phyloP scores from a whole-genome alignment of 2,113 vertebrate species.

The Cynopterus brachyotis region DNA sequence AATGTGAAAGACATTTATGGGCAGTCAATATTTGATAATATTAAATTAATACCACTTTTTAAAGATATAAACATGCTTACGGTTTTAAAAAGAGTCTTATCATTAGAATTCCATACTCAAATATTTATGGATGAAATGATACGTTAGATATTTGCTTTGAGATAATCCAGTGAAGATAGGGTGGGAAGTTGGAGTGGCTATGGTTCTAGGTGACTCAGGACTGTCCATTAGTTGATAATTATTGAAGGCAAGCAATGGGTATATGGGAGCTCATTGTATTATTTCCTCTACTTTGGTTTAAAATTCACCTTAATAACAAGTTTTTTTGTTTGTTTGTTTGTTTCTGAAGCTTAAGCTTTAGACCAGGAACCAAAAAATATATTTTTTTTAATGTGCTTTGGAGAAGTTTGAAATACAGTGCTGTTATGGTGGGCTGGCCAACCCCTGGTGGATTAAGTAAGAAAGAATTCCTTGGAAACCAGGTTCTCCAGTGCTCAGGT shows the following conservation, averaged over 20 bases:
- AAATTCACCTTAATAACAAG: neutral
- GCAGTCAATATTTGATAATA: neutral
- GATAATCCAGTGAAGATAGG: neutral
- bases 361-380: neutral
- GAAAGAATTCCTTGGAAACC: neutral
- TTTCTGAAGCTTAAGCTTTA: neutral
- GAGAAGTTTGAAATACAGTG: neutral
- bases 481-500: neutral
- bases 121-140: neutral
- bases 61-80: neutral
- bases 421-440: neutral
- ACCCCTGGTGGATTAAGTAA: neutral
- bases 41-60: neutral
- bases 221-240: neutral
- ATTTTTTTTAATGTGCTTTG: neutral
- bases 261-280: neutral
- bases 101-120: neutral
- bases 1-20: neutral
- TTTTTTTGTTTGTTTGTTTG: neutral
- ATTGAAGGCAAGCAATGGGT: neutral
- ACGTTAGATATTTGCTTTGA: neutral
- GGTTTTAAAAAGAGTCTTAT: neutral
- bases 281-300: constrained; percentile 30
- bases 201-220: neutral
- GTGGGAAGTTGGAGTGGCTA: neutral